A percentile compares a stretch with the other conserved stretches of the same genome.
Conservation (phyloP, 2,888 invertebrate genomes). For the Pammene fasciana region DNA sequence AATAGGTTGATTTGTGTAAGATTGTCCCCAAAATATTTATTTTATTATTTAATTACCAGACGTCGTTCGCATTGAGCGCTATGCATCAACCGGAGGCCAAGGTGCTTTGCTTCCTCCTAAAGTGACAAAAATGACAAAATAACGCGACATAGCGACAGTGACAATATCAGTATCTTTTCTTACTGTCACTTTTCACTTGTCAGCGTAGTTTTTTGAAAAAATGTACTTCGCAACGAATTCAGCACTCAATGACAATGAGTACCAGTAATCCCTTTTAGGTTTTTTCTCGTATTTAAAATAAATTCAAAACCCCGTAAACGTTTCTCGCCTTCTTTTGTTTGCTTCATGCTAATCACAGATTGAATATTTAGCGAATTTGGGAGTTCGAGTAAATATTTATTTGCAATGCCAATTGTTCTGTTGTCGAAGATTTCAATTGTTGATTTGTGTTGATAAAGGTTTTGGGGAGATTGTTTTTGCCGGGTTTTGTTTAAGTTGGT, state of each 20-base stretch:
- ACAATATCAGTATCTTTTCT: too few relatives aligned
- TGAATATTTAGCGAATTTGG: slow-evolving; percentile 47
- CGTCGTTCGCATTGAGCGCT: too few relatives aligned
- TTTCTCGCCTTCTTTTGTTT: slow-evolving; percentile 45
- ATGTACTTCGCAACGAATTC: too few relatives aligned
- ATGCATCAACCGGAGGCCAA: too few relatives aligned
- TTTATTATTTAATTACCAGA: too few relatives aligned
- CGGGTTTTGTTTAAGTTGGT: slow-evolving; percentile 5
- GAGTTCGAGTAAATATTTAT: slow-evolving; percentile 42
- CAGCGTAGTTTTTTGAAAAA: too few relatives aligned
- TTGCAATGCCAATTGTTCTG: slow-evolving; percentile 36
- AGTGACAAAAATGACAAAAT: too few relatives aligned
- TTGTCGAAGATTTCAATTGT: slow-evolving; percentile 26
- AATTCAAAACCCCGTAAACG: slow-evolving; percentile 24
- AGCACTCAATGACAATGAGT: not conserved
- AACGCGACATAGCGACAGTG: too few relatives aligned
- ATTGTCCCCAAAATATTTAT: too few relatives aligned
- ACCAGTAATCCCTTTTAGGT: not conserved
- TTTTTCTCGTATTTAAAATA: slow-evolving; percentile 22
- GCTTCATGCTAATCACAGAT: slow-evolving; percentile 48
- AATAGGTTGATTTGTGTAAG: too few relatives aligned
- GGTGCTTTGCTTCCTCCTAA: too few relatives aligned
- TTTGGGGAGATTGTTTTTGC: slow-evolving; percentile 2
- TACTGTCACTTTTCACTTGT: too few relatives aligned
- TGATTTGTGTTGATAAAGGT: slow-evolving; percentile 15